Evolutionary conservation across 30 jellyfish, hydroid and myxozoan species (phyloP).

Genomic region (Hydractinia echinata): DNA sequence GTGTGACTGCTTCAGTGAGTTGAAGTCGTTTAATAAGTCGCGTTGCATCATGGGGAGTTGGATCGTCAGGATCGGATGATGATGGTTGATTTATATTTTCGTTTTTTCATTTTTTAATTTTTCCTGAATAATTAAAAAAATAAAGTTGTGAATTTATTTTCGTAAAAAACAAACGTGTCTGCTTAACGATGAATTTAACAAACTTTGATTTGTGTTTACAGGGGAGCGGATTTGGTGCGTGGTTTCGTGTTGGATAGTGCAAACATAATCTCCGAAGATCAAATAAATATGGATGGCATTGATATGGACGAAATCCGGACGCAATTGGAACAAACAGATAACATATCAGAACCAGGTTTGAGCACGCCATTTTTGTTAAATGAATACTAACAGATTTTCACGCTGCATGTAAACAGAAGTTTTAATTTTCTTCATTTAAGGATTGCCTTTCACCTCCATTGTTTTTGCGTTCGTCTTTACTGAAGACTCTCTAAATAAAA

Average conservation of each 20-base stretch:
- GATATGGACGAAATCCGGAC: slow-evolving; percentile 66
- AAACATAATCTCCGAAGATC: background rate
- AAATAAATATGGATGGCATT: slow-evolving; percentile 21
- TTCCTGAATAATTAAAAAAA: too few species aligned
- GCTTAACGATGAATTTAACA: background rate
- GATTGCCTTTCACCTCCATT: too few species aligned
- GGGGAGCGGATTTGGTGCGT: slow-evolving; percentile 40
- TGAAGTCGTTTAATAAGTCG: slow-evolving; percentile 85
- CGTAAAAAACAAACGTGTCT: background rate
- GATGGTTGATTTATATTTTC: slow-evolving; percentile 6
- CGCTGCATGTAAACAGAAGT: too few species aligned
- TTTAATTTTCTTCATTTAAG: too few species aligned
- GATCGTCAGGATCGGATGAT: slow-evolving; percentile 29
- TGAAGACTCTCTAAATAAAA: too few species aligned
- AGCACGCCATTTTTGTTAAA: background rate
- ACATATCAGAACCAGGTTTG: slow-evolving; percentile 72
- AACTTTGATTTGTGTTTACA: slow-evolving; percentile 6
- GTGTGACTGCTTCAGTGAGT: slow-evolving; percentile 77
- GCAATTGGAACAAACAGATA: slow-evolving; percentile 84
- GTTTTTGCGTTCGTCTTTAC: too few species aligned
- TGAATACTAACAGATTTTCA: too few species aligned
- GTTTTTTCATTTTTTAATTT: slow-evolving; percentile 37
- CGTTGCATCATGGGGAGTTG: slow-evolving; percentile 75
- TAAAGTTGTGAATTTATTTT: background rate
- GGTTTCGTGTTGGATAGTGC: slow-evolving; percentile 39